phyloP scores from a whole-genome alignment of 2,113 vertebrate species.

The Porphyrio hochstetteri region DNA sequence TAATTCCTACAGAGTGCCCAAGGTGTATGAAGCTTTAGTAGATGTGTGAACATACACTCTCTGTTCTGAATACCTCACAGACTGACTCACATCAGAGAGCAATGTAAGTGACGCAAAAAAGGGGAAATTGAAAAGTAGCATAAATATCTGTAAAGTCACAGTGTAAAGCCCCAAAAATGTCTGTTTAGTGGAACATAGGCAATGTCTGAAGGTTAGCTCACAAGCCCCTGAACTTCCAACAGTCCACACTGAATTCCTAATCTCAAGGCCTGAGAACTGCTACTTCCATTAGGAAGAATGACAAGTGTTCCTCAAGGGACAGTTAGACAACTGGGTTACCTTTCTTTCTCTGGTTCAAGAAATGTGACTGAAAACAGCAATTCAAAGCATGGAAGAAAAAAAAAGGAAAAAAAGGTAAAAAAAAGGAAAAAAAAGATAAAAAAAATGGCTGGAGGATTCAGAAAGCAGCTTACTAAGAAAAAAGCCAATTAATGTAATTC shows the following conservation, averaged over 20 bases:
- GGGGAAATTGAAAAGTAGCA: not conserved
- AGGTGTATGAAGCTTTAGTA: slow-evolving; percentile 12
- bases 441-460: not conserved
- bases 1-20: slow-evolving; percentile 29
- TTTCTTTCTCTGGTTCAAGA: not conserved
- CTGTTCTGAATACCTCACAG: not conserved
- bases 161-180: not conserved
- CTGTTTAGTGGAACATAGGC: not conserved
- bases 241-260: not conserved
- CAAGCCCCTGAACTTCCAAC: not conserved
- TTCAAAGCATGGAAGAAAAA: not conserved
- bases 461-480: not conserved
- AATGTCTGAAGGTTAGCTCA: not conserved
- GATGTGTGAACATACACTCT: not conserved
- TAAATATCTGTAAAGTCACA: not conserved
- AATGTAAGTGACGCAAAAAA: not conserved
- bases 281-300: not conserved
- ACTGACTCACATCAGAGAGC: not conserved
- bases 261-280: not conserved
- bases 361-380: not conserved
- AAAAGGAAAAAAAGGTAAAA: no score
- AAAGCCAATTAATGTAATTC: not conserved
- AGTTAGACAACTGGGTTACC: not conserved
- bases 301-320: not conserved
- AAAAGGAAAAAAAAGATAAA: no score